Percentiles rank a stretch among this genome's conserved stretches.
Evolutionary conservation across 2,888 invertebrate species (phyloP).

Genomic region (Stratiomys singularior): DNA sequence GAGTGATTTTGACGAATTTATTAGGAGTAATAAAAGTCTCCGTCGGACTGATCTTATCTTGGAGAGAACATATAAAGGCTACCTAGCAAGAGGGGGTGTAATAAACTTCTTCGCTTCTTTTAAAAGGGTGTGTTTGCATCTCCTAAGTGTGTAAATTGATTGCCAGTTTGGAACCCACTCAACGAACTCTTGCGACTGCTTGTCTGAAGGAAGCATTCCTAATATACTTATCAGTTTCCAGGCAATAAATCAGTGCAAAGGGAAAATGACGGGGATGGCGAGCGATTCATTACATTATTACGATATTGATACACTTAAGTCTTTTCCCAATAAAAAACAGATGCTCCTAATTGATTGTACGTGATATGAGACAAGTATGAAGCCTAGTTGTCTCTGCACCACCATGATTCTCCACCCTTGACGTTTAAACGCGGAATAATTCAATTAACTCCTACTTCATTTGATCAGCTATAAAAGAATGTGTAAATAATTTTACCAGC

Average conservation of each 20-base stretch:
- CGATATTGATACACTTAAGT: neutral
- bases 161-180: neutral
- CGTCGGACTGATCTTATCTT: no score
- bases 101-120: no score
- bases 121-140: no score
- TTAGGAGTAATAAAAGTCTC: no score
- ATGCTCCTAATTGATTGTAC: neutral
- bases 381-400: no score
- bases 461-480: neutral
- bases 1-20: no score
- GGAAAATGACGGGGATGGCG: neutral
- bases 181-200: neutral
- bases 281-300: neutral
- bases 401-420: neutral
- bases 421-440: neutral
- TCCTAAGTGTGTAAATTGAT: no score
- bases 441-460: constrained; percentile 17
- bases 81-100: no score
- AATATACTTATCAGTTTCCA: constrained; percentile 13
- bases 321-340: constrained; percentile 11
- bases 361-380: neutral
- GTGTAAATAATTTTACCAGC: constrained; percentile 1
- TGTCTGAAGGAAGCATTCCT: neutral
- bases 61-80: no score
- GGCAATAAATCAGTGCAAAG: constrained; percentile 4